A percentile compares a stretch with the other conserved stretches of the same genome.
These are phyloP conservation scores for Triplophysa tibetana DNA, from an alignment of 2,113 vertebrate genomes.

Conservation along the genomic window DNA sequence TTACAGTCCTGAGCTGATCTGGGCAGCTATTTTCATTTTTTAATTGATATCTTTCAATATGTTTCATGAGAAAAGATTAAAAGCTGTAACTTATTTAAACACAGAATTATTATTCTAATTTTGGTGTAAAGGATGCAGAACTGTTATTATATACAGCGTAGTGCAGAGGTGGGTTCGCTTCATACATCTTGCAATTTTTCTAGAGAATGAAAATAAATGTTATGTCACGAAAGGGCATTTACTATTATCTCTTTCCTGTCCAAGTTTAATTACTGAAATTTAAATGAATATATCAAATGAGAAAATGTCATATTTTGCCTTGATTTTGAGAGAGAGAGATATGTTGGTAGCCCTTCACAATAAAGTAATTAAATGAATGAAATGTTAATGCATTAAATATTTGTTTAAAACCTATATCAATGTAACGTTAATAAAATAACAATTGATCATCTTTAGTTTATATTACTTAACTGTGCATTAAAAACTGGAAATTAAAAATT, in stretches of 20 bases:
- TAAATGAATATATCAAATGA: no score
- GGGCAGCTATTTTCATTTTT: conserved; percentile 62
- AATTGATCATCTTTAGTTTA: no score
- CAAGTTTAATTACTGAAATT: not conserved
- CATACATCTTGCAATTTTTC: no score
- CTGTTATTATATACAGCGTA: not conserved
- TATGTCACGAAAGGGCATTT: not conserved
- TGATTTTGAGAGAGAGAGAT: no score
- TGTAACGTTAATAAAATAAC: no score
- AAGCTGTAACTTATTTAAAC: not conserved
- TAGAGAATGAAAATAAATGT: not conserved
- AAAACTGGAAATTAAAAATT: no score
- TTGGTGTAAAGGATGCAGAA: not conserved
- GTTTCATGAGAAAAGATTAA: not conserved
- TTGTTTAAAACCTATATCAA: no score
- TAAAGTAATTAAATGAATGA: no score
- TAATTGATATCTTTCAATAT: conserved; percentile 55
- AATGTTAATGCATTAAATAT: no score
- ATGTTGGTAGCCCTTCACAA: no score
- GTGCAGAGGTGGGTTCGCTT: not conserved
- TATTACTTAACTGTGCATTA: no score
- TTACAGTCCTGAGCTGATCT: conserved; percentile 68
- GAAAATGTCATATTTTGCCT: no score
- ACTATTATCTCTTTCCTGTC: not conserved
- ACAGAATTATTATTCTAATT: not conserved